Evolutionary conservation across 2,888 invertebrate genomes (phyloP).

Genomic region (Drosophila histrio): DNA sequence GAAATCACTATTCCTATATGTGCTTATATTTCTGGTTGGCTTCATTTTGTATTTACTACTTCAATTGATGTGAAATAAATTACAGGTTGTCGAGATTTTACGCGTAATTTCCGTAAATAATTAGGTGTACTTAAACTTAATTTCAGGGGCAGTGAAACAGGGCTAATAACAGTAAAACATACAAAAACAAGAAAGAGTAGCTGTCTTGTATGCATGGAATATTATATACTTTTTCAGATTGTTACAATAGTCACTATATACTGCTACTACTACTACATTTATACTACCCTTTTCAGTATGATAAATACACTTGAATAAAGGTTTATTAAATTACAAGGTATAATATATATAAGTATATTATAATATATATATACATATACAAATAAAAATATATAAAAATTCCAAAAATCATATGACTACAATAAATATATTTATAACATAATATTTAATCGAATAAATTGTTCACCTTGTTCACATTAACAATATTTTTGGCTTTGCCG

Average conservation of each 20-base stretch:
- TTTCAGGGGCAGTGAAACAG: slow-evolving; percentile 34
- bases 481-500: no score
- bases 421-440: no score
- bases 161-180: slow-evolving; percentile 42
- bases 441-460: not conserved
- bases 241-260: not conserved
- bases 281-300: no score
- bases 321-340: no score
- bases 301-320: no score
- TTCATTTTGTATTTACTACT: slow-evolving; percentile 7
- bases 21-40: not conserved
- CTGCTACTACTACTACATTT: no score
- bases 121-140: slow-evolving; percentile 52
- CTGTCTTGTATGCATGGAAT: not conserved
- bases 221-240: not conserved
- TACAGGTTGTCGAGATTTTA: slow-evolving; percentile 74
- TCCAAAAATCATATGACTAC: not conserved
- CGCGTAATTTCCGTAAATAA: slow-evolving; percentile 76
- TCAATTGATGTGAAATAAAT: slow-evolving; percentile 74
- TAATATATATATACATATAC: no score
- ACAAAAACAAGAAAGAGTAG: not conserved
- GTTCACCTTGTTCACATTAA: no score
- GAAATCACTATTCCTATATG: not conserved
- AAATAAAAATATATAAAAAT: not conserved
- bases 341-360: no score